Evolutionary conservation across 1,140 invertebrate species (phyloP), one percentile per base, ranked within the genome.

Genomic region (Hylaeus volcanicus): DNA sequence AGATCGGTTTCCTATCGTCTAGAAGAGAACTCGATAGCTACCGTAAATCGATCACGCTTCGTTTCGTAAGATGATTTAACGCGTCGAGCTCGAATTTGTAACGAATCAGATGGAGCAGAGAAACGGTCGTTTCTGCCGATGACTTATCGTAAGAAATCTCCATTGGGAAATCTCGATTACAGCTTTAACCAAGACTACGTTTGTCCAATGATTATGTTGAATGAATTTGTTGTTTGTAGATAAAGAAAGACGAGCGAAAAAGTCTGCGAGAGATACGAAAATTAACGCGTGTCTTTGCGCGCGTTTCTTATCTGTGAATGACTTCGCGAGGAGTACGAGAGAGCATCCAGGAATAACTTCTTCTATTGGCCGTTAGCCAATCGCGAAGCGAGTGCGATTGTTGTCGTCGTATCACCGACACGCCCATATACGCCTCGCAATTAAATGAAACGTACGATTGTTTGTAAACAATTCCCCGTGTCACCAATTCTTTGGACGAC

Each of bases 271-370:
- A 11, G n/a, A 9, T 9, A 9, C 39, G 43, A 65, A 15, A 6
- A 11, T 26, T 55, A 68, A 73, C 3, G n/a, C 65, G 65, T 5
- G n/a, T 5, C 6, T 60, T 26, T 5, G 26, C 1, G 3, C 9
- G n/a, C 26, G 37, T 26, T 11, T 69, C 64, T 71, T 55, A 70
- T 78, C 83, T 77, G 65, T 82, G 64, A 85, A 85, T 78, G 79
- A 45, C 60, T n/a, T n/a, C 53, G 63, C 41, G 45, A 53, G 5
- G 14, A 39, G 55, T 41, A 61, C 39, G 64, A 76, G 70, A 14
- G 26, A 82, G 60, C 76, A 80, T 12, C 63, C 83, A 86, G 82
- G 71, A 65, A 82, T 85, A 80, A 82, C 74, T 71, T 69, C 53
- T 72, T 69, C 53, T 72, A 66, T 12, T 79, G 84, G 80, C 74